Evolutionary conservation across 1,140 invertebrate species (phyloP).

Genomic region (Drosophila kurseongensis): DNA sequence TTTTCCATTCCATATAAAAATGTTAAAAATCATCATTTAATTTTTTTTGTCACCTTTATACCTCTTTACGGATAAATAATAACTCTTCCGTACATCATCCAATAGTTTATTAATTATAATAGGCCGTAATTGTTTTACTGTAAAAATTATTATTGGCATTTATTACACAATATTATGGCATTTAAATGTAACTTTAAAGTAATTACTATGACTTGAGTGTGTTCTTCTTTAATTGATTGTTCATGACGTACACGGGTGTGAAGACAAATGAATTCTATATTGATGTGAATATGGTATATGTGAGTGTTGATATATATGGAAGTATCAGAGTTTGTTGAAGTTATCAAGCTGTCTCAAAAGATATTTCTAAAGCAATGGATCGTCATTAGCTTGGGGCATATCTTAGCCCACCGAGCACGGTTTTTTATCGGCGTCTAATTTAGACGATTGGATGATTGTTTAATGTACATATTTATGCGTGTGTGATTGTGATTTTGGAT

Average conservation of each 20-base stretch:
- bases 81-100: slow-evolving; percentile 19
- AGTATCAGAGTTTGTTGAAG: slow-evolving; percentile 23
- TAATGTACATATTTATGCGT: slow-evolving; percentile 30
- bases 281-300: slow-evolving; percentile 15
- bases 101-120: slow-evolving; percentile 52
- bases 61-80: not conserved
- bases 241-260: slow-evolving; percentile 37
- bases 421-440: slow-evolving; percentile 74
- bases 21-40: no score
- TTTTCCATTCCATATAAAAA: no score
- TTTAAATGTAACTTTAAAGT: slow-evolving; percentile 75
- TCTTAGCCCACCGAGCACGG: slow-evolving; percentile 13
- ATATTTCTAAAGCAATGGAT: slow-evolving; percentile 50
- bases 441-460: slow-evolving; percentile 74
- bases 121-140: slow-evolving; percentile 54
- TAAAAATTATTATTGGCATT: slow-evolving; percentile 72
- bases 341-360: slow-evolving; percentile 28
- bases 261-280: slow-evolving; percentile 37
- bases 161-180: slow-evolving; percentile 66
- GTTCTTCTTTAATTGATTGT: slow-evolving; percentile 39
- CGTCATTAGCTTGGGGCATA: slow-evolving; percentile 20
- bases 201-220: slow-evolving; percentile 81
- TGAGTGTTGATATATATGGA: slow-evolving; percentile 26
- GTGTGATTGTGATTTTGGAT: slow-evolving; percentile 26
- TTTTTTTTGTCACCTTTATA: no score